A percentile compares a stretch with the other conserved stretches of the same genome.
These are phyloP conservation scores for Crotophaga sulcirostris DNA, from an alignment of 2,113 vertebrate species.

Conservation along the genomic window DNA sequence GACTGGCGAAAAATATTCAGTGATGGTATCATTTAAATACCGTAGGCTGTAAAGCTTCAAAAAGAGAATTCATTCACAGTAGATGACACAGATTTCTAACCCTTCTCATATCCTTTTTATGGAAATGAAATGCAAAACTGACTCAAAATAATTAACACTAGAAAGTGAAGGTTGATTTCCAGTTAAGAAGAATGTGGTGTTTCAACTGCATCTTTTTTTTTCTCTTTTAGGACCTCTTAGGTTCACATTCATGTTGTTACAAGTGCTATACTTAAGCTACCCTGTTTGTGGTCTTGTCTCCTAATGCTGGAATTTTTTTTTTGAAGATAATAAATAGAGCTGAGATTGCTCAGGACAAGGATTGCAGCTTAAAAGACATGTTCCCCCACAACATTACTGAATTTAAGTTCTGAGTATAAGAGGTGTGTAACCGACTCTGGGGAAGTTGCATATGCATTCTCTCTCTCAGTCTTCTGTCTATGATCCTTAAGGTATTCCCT, in stretches of 20 bases:
- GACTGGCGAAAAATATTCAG: constrained; percentile 29
- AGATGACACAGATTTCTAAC: neutral
- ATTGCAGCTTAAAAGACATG: neutral
- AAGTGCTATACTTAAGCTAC: neutral
- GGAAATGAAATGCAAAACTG: constrained; percentile 11
- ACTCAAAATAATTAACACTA: constrained; percentile 4
- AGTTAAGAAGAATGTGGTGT: neutral
- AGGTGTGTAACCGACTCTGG: neutral
- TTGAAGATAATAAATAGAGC: neutral
- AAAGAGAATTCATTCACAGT: constrained; percentile 14
- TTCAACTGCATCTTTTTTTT: neutral
- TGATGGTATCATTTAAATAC: constrained; percentile 19
- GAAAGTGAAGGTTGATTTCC: neutral
- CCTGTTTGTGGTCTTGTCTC: neutral
- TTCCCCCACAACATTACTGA: neutral
- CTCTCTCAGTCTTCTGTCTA: neutral
- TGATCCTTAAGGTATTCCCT: neutral
- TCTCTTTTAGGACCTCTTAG: neutral
- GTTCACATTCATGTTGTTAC: neutral
- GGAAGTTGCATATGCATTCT: neutral
- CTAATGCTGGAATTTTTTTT: neutral
- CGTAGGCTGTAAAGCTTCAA: neutral
- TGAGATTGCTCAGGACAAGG: neutral
- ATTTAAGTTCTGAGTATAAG: neutral
- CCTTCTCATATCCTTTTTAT: neutral